These are phyloP conservation scores for Eupsittula cactorum DNA, from an alignment of 2,113 vertebrate genomes.

Conservation along the genomic window DNA sequence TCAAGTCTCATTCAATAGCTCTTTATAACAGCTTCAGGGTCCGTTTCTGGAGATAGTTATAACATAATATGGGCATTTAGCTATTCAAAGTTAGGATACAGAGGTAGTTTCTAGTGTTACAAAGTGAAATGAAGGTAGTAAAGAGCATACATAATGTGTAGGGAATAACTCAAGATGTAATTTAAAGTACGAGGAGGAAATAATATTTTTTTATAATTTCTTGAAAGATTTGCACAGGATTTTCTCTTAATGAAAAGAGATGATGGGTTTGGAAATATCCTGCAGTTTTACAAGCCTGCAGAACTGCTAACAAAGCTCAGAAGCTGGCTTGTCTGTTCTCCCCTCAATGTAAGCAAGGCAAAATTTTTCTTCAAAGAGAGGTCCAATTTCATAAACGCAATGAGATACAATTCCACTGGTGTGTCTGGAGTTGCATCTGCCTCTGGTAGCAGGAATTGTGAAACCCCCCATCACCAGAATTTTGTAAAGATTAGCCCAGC, in stretches of 20 bases:
- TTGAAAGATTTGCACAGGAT: not conserved
- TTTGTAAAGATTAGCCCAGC: conserved; percentile 20
- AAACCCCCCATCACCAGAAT: not conserved
- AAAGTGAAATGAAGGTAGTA: not conserved
- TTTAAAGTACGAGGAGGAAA: not conserved
- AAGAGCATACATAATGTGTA: not conserved
- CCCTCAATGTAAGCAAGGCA: not conserved
- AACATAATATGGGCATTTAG: not conserved
- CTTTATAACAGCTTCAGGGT: not conserved
- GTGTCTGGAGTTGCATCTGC: not conserved
- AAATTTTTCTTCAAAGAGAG: not conserved
- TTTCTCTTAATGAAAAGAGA: not conserved
- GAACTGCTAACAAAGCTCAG: not conserved
- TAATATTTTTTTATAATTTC: not conserved
- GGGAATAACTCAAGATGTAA: not conserved
- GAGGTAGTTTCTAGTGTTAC: not conserved
- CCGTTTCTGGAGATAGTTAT: not conserved
- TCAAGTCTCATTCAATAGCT: not conserved
- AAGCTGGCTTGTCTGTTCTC: not conserved
- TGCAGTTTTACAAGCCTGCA: not conserved
- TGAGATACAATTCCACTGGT: not conserved
- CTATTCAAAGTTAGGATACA: not conserved
- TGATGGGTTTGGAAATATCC: not conserved
- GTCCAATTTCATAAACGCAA: not conserved
- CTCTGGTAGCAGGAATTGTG: not conserved